These are phyloP conservation scores for Macrotus californicus DNA, from an alignment of 2,113 vertebrate species.

Conservation along the genomic window DNA sequence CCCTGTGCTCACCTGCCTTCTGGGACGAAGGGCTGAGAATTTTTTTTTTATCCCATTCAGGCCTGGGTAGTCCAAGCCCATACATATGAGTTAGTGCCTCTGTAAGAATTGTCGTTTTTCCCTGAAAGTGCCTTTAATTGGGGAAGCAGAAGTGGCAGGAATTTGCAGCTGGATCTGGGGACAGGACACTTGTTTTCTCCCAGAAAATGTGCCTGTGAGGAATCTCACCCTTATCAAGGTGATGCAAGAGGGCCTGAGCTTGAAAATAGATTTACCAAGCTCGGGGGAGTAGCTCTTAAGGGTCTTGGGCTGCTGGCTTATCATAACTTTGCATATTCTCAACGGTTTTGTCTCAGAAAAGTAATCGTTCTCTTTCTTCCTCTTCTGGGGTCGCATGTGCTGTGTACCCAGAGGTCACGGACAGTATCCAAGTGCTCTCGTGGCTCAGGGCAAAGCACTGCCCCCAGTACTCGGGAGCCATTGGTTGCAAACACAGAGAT, in stretches of 20 bases:
- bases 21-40: background rate
- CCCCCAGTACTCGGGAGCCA: background rate
- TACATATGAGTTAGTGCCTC: background rate
- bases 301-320: background rate
- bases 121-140: background rate
- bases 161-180: background rate
- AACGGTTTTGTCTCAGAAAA: background rate
- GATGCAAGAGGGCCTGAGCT: background rate
- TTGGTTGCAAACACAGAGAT: background rate
- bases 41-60: background rate
- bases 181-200: background rate
- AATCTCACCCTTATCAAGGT: background rate
- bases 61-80: background rate
- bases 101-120: background rate
- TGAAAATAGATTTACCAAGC: background rate
- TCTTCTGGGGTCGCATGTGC: background rate
- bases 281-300: background rate
- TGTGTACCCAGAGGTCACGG: background rate
- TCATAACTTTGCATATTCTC: conserved; percentile 42
- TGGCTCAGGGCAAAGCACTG: background rate
- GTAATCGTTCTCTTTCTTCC: background rate
- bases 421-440: background rate
- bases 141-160: background rate
- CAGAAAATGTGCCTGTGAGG: background rate
- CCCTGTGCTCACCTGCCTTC: background rate